Evolutionary conservation across 2,113 vertebrate genomes (phyloP).

Genomic region (Oreochromis tanganicae): DNA sequence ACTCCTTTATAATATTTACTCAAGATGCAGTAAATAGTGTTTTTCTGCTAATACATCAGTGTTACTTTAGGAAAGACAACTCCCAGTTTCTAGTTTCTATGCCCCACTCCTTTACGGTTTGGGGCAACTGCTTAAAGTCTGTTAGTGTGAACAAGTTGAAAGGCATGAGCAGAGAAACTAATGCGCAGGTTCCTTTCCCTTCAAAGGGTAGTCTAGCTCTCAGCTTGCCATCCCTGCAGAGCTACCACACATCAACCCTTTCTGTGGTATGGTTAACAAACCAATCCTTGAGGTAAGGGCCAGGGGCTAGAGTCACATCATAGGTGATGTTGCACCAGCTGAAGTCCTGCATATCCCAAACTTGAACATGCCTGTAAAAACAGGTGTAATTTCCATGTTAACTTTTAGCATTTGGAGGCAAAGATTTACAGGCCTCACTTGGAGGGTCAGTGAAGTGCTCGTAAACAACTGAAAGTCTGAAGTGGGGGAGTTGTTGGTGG

Average conservation of each 20-base stretch:
- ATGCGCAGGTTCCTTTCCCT: background rate
- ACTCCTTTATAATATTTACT: background rate
- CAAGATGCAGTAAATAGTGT: background rate
- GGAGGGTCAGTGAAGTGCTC: background rate
- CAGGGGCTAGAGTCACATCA: background rate
- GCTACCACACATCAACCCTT: background rate
- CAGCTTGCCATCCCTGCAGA: background rate
- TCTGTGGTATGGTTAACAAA: too few species aligned
- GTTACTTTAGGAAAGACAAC: background rate
- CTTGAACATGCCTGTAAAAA: background rate
- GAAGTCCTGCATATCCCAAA: background rate
- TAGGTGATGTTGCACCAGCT: background rate
- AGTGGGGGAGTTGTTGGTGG: background rate
- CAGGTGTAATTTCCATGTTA: background rate
- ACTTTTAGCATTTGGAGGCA: background rate
- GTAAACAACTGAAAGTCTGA: background rate
- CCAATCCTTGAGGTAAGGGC: accelerated
- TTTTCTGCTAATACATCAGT: background rate
- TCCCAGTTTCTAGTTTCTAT: background rate
- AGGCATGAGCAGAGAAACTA: background rate
- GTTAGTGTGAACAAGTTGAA: background rate
- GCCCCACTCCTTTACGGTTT: background rate
- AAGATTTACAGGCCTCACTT: background rate
- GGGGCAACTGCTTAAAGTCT: background rate
- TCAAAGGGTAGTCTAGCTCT: background rate